Conservation (phyloP, 2,113 vertebrate genomes). For the Phodopus roborovskii region DNA sequence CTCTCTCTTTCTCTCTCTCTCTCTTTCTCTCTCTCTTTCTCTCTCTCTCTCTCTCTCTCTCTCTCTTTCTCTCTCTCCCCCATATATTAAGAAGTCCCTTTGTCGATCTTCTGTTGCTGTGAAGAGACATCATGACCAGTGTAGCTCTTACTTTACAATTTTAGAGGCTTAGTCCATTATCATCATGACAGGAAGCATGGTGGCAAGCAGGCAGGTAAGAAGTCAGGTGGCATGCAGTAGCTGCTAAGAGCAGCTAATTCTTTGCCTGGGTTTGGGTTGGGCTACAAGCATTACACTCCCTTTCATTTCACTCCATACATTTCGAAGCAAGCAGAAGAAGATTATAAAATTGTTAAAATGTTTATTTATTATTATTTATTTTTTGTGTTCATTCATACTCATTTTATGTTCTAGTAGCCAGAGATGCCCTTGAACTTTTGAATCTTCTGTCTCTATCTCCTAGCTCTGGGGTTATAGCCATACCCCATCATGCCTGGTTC, state of each 20-base stretch:
- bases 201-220: background rate
- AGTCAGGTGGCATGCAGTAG: background rate
- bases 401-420: background rate
- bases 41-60: no score
- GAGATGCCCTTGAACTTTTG: background rate
- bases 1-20: no score
- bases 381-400: background rate
- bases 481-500: background rate
- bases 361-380: background rate
- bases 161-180: background rate
- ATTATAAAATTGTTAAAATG: background rate
- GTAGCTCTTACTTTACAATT: background rate
- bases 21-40: background rate
- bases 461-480: background rate
- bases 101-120: background rate
- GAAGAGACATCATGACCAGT: background rate
- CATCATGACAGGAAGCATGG: no score
- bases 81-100: constrained; percentile 5
- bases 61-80: background rate
- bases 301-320: background rate
- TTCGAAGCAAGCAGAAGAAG: background rate
- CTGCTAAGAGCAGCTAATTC: background rate
- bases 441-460: background rate
- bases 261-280: background rate
- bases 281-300: background rate